A percentile compares a stretch with the other conserved stretches of the same genome.
These are phyloP conservation scores for Buteo buteo DNA, from an alignment of 2,113 vertebrate species.

Conservation along the genomic window DNA sequence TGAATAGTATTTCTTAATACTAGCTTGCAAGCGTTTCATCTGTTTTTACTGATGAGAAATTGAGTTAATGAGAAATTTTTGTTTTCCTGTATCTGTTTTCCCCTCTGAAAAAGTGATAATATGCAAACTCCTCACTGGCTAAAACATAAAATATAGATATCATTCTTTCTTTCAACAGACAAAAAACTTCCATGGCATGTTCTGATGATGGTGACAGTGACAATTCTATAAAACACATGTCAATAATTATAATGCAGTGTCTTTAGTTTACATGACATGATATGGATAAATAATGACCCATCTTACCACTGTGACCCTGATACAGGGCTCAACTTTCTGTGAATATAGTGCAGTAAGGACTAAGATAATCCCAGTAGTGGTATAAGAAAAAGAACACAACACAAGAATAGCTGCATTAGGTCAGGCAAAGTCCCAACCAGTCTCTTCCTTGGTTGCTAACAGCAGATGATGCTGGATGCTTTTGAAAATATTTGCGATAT, in stretches of 20 bases:
- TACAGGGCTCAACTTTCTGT: background rate
- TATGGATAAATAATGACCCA: background rate
- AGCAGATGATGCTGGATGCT: background rate
- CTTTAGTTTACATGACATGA: background rate
- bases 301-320: background rate
- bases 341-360: background rate
- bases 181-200: background rate
- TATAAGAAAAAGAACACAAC: background rate
- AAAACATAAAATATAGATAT: background rate
- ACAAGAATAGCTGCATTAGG: background rate
- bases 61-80: background rate
- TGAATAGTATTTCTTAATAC: background rate
- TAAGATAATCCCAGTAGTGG: background rate
- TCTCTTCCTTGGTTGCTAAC: background rate
- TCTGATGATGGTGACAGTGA: background rate
- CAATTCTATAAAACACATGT: background rate
- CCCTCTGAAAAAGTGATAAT: background rate
- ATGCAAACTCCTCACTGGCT: background rate
- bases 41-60: background rate
- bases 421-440: background rate
- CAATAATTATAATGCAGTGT: background rate
- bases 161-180: background rate
- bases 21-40: background rate
- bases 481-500: background rate
- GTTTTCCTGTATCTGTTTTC: background rate